A percentile compares a stretch with the other conserved stretches of the same genome.
These are phyloP conservation scores for Daboia siamensis DNA, from an alignment of 2,113 vertebrate species.

Conservation along the genomic window DNA sequence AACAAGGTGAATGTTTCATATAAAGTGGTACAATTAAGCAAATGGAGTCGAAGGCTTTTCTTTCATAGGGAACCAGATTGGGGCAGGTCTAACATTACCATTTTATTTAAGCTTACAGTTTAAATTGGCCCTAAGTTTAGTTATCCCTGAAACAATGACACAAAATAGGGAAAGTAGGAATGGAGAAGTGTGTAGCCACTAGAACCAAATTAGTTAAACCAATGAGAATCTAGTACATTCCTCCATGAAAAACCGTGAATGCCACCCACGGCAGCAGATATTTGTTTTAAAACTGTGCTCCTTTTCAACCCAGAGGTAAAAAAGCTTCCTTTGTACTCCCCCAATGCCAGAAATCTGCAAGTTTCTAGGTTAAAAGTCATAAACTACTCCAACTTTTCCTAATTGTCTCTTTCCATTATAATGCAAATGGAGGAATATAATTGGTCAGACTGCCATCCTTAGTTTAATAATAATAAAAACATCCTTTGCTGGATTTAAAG, in stretches of 20 bases:
- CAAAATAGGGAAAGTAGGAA: not conserved
- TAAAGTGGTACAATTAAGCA: not conserved
- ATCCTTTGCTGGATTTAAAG: constrained; percentile 25
- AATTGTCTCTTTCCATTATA: constrained; percentile 36
- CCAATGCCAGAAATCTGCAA: constrained; percentile 42
- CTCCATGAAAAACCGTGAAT: not conserved
- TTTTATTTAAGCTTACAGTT: not conserved
- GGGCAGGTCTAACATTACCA: not conserved
- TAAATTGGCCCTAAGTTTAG: not conserved
- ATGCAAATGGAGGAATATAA: constrained; percentile 29
- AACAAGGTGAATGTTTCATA: not conserved
- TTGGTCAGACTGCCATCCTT: constrained; percentile 37
- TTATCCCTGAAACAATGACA: not conserved
- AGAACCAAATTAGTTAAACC: not conserved
- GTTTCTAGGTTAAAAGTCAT: constrained; percentile 50
- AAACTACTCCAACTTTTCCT: constrained; percentile 23
- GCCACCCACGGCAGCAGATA: not conserved
- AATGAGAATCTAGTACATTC: not conserved
- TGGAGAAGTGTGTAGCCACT: not conserved
- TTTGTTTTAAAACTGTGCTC: not conserved
- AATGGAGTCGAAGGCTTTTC: too few relatives aligned
- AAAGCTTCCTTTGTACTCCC: not conserved
- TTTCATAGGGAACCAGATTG: too few relatives aligned
- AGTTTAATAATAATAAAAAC: constrained; percentile 45
- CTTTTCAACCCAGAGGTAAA: constrained; percentile 13